Evolutionary conservation across 30 jellyfish, hydroid and myxozoan genomes (phyloP), one percentile per base, ranked within the genome.

Genomic region (Sanderia malayensis): DNA sequence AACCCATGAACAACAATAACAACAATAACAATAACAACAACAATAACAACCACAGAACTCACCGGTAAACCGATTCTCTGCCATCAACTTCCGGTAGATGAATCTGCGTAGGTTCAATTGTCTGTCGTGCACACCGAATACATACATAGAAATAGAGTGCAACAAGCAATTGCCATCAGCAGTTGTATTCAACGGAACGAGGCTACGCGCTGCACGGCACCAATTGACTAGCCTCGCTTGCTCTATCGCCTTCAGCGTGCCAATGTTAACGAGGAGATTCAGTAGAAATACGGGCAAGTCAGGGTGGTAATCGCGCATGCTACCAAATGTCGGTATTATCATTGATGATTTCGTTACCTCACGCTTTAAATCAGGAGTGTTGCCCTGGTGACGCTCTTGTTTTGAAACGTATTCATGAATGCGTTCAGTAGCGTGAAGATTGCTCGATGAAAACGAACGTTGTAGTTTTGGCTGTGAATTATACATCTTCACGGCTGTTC

Each of bases 41-140:
- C n/a, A n/a, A n/a, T n/a, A n/a, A n/a, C n/a, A n/a, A n/a, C n/a
- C n/a, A n/a, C n/a, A n/a, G n/a, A 65, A 65, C 24, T 4, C 44
- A 74, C 76, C 55, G 18, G 58, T 71, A 63, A 32, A 29, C 22
- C 72, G 74, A 25, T 33, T 52, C 41, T 73, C 95, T 17, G 32
- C 76, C 18, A 34, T 52, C 45, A 83, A 55, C 55, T 58, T 46
- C 28, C 68, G 76, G 57, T 83, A 70, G 15, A 87, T 31, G 59
- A 80, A 55, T 27, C 86, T 29, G 26, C 95, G 52, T n/a, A 87
- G 77, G 19, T 24, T 45, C 60, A 72, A 47, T n/a, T 41, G 33
- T 30, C 91, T 74, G 79, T 87, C 96, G 41, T 81, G 94, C 25
- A 87, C 95, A 4, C 96, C 96, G 73, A 84, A 80, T 6, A 80